Conservation (phyloP, 2,113 vertebrate genomes). For the Mobula birostris region DNA sequence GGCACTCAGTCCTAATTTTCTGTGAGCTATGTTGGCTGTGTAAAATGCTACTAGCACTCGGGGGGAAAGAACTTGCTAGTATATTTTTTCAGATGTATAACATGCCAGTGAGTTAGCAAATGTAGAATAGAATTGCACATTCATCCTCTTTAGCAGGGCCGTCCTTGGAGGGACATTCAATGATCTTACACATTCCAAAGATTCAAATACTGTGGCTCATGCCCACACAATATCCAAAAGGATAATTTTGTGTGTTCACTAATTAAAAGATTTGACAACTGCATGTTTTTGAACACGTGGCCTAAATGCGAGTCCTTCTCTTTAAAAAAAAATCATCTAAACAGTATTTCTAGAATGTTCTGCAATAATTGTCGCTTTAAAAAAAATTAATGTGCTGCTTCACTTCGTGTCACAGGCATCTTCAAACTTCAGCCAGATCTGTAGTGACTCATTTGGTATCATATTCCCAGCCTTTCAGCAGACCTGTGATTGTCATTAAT, state of each 20-base stretch:
- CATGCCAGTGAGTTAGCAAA: neutral
- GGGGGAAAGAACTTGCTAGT: neutral
- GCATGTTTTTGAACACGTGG: neutral
- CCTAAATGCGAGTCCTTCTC: neutral
- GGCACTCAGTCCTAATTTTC: neutral
- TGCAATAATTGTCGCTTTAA: neutral
- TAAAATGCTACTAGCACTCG: neutral
- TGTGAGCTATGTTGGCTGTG: neutral
- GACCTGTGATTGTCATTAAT: slow-evolving; percentile 22
- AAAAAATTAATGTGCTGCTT: neutral
- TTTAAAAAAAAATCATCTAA: neutral
- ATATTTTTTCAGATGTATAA: neutral
- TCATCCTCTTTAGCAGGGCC: neutral
- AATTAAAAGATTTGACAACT: neutral
- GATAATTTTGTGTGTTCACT: neutral
- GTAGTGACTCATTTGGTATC: neutral
- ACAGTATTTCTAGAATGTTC: neutral
- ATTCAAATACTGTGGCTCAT: neutral
- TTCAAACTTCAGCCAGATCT: slow-evolving; percentile 20
- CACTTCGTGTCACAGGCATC: neutral
- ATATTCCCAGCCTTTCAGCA: slow-evolving; percentile 10
- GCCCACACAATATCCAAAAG: neutral
- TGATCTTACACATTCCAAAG: neutral
- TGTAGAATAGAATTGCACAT: neutral
- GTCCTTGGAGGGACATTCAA: neutral